phyloP scores from a whole-genome alignment of 2,797 vertebrate species.

The Ficedula albicollis region DNA sequence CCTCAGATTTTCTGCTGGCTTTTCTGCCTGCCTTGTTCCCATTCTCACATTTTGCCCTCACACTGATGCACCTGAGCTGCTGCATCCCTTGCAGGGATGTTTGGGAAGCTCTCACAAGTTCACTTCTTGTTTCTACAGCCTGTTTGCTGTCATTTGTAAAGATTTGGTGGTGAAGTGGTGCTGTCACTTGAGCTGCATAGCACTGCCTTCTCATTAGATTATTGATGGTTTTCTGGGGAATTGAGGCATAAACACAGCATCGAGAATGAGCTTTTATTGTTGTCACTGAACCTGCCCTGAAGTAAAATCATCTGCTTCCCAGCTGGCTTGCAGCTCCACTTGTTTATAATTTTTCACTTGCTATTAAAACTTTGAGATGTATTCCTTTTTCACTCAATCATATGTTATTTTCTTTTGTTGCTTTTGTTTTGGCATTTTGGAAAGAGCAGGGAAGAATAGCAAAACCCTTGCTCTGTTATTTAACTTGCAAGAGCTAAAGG shows the following conservation, averaged over 20 bases:
- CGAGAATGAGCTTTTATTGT: conserved; percentile 52
- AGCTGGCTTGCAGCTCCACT: conserved; percentile 42
- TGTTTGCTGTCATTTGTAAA: conserved; percentile 52
- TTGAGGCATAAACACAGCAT: conserved; percentile 59
- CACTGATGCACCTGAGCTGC: background rate
- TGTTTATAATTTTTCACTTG: conserved; percentile 54
- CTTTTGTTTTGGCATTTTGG: background rate
- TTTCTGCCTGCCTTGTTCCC: background rate
- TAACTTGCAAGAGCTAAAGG: background rate
- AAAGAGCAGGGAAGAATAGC: background rate
- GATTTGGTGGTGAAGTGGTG: conserved; percentile 35
- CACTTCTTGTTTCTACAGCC: conserved; percentile 13
- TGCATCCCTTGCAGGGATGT: background rate
- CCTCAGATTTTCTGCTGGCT: background rate
- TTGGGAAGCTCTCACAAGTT: conserved; percentile 28
- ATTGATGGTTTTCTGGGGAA: conserved; percentile 66
- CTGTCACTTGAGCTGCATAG: conserved; percentile 57
- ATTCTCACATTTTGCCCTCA: background rate
- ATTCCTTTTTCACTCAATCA: conserved; percentile 42
- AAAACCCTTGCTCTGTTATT: background rate
- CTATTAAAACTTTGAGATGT: conserved; percentile 51
- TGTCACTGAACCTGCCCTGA: conserved; percentile 54
- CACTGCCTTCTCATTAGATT: conserved; percentile 62
- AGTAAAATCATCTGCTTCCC: conserved; percentile 38
- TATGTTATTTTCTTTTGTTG: background rate